These are phyloP conservation scores for Nasonovia ribisnigri DNA, from an alignment of 2,888 invertebrate species.

Conservation along the genomic window DNA sequence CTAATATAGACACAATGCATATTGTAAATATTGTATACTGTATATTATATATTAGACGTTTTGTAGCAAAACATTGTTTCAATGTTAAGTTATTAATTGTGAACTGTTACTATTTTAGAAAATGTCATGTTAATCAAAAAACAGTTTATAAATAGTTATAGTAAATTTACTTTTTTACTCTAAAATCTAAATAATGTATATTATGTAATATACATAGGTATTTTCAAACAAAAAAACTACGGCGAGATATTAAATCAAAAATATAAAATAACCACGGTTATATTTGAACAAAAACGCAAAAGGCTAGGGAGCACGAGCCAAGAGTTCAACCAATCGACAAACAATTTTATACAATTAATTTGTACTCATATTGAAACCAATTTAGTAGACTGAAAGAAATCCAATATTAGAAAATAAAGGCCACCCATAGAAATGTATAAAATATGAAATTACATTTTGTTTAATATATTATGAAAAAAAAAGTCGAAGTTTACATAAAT, in stretches of 20 bases:
- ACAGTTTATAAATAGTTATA: no score
- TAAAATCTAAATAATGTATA: no score
- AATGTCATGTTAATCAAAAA: no score
- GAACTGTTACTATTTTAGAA: no score
- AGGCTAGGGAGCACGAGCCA: neutral
- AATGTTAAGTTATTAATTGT: no score
- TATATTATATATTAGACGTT: no score
- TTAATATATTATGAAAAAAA: neutral
- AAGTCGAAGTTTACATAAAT: neutral
- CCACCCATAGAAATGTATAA: neutral
- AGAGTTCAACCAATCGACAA: neutral
- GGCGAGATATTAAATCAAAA: neutral
- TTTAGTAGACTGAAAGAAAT: neutral
- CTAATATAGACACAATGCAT: no score
- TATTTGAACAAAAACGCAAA: neutral
- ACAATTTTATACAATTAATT: neutral
- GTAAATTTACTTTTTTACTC: no score
- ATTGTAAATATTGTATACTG: no score
- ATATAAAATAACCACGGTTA: neutral
- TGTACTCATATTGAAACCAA: neutral
- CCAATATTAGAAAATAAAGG: neutral
- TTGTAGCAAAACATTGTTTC: no score
- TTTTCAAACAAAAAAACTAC: no score
- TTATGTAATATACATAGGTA: no score
- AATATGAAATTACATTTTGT: neutral